phyloP scores from a whole-genome alignment of 2,113 vertebrate species.

The Xyliphius kryptos region DNA sequence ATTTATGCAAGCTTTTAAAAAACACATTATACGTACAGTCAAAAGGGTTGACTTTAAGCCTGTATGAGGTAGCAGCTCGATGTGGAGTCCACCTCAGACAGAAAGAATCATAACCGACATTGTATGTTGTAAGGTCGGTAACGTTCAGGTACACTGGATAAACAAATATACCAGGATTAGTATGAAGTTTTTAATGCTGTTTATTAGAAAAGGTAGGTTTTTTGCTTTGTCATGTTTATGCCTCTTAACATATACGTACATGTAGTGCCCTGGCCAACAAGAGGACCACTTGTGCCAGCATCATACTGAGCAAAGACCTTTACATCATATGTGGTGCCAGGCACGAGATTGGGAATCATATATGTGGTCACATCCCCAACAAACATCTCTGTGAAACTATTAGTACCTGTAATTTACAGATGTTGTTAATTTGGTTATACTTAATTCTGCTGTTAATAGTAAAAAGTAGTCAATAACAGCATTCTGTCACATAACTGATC shows the following conservation, averaged over 20 bases:
- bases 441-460: neutral
- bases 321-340: slow-evolving; percentile 89
- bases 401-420: slow-evolving; percentile 66
- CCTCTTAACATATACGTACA: slow-evolving; percentile 57
- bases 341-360: slow-evolving; percentile 80
- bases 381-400: slow-evolving; percentile 75
- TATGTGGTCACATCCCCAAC: slow-evolving; percentile 88
- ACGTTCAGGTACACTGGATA: slow-evolving; percentile 89
- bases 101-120: slow-evolving; percentile 81
- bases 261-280: slow-evolving; percentile 86
- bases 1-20: neutral
- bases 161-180: slow-evolving; percentile 4
- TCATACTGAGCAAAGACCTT: slow-evolving; percentile 87
- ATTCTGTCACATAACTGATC: neutral
- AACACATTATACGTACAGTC: slow-evolving; percentile 63
- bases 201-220: too few species aligned
- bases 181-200: neutral
- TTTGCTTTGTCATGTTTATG: neutral
- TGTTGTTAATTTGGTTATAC: neutral
- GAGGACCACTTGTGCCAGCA: slow-evolving; percentile 77
- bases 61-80: slow-evolving; percentile 88
- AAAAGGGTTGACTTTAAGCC: slow-evolving; percentile 82
- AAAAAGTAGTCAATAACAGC: neutral
- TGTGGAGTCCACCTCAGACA: slow-evolving; percentile 88
- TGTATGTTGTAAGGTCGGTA: slow-evolving; percentile 80